A percentile compares a stretch with the other conserved stretches of the same genome.
Evolutionary conservation across 2,113 vertebrate species (phyloP).

Genomic region (Neotragus moschatus): DNA sequence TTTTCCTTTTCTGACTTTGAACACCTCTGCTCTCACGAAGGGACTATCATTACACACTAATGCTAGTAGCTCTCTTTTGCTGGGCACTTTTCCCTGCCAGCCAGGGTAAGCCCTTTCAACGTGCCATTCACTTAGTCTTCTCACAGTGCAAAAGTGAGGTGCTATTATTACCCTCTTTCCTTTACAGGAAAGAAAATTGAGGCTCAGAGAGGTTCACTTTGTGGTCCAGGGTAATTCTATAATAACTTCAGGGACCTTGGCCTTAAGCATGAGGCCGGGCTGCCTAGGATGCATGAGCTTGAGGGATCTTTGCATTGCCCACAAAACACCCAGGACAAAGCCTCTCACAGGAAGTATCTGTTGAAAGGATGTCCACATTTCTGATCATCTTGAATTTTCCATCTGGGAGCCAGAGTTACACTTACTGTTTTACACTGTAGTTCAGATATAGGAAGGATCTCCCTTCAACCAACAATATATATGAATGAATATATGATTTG

Average conservation of each 20-base stretch:
- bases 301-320: neutral
- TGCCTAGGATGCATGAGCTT: neutral
- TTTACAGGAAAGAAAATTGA: neutral
- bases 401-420: neutral
- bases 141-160: neutral
- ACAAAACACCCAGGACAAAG: neutral
- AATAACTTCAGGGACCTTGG: neutral
- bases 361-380: neutral
- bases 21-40: neutral
- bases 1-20: conserved; percentile 19
- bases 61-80: neutral
- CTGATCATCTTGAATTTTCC: neutral
- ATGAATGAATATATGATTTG: neutral
- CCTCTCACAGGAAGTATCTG: neutral
- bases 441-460: neutral
- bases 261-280: neutral
- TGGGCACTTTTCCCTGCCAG: neutral
- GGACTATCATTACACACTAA: neutral
- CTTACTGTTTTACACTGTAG: neutral
- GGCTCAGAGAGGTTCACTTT: neutral
- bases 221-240: neutral
- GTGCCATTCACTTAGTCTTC: neutral
- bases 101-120: neutral
- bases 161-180: neutral
- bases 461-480: neutral